These are phyloP conservation scores for Rallus limicola DNA, from an alignment of 2,113 vertebrate species.

Conservation along the genomic window DNA sequence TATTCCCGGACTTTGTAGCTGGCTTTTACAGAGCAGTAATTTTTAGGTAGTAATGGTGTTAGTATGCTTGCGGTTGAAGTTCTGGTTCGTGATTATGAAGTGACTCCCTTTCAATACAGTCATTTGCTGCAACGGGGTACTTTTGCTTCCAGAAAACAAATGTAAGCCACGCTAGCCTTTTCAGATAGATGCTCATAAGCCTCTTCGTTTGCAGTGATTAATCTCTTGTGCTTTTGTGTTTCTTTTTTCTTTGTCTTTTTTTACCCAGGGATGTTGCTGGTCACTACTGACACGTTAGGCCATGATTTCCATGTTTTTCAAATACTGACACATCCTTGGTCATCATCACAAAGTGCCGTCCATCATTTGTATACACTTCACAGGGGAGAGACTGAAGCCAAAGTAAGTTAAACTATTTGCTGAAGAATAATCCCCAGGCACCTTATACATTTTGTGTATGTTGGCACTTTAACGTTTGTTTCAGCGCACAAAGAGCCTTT, in stretches of 20 bases:
- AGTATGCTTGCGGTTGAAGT: background rate
- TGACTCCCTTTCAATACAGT: background rate
- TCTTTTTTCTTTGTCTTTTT: background rate
- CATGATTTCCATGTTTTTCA: slow-evolving; percentile 99
- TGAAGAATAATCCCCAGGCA: slow-evolving; percentile 53
- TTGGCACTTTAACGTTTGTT: slow-evolving; percentile 59
- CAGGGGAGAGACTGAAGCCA: slow-evolving; percentile 98
- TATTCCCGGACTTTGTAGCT: background rate
- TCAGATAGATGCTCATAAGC: background rate
- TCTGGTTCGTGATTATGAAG: background rate
- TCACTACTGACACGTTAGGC: slow-evolving; percentile 93
- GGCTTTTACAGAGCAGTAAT: background rate
- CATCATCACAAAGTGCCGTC: slow-evolving; percentile 94
- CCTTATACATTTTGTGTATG: slow-evolving; percentile 49
- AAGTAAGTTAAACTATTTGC: slow-evolving; percentile 82
- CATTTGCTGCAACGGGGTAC: background rate
- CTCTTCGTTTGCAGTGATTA: background rate
- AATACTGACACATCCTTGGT: slow-evolving; percentile 96
- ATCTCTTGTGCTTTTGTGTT: slow-evolving; percentile 35
- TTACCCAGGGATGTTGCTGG: slow-evolving; percentile 91
- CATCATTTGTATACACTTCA: slow-evolving; percentile 98
- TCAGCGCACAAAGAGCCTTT: slow-evolving; percentile 65
- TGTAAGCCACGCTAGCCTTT: background rate
- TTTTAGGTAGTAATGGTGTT: background rate
- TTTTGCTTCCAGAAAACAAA: background rate